A percentile compares a stretch with the other conserved stretches of the same genome.
These are phyloP conservation scores for Xylocampa areola DNA, from an alignment of 2,888 invertebrate species.

Conservation along the genomic window DNA sequence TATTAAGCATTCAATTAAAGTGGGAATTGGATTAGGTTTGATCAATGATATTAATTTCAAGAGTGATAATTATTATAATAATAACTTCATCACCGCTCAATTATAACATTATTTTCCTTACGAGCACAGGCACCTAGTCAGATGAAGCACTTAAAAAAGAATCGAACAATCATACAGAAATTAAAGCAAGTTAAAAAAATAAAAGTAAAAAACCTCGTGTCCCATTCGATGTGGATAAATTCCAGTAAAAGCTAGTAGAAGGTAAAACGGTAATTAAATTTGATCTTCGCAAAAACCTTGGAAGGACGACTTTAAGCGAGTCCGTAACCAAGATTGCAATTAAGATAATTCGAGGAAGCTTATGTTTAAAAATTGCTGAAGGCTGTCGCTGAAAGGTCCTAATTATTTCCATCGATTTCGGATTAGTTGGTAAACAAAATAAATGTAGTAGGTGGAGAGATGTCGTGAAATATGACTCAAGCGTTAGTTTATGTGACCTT, in stretches of 20 bases:
- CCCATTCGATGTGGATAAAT: constrained; percentile 44
- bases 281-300: constrained; percentile 47
- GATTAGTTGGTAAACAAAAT: constrained; percentile 1
- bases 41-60: too few species aligned
- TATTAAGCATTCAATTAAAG: too few species aligned
- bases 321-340: constrained; percentile 47
- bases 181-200: constrained; percentile 48
- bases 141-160: constrained; percentile 39
- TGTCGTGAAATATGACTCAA: too few species aligned
- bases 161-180: constrained; percentile 48
- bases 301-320: constrained; percentile 36
- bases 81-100: too few species aligned
- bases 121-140: constrained; percentile 19
- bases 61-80: too few species aligned
- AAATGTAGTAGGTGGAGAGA: too few species aligned
- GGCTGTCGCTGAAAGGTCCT: background rate
- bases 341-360: constrained; percentile 44
- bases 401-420: constrained; percentile 20
- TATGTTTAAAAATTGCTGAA: constrained; percentile 24
- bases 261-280: constrained; percentile 56
- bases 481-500: too few species aligned
- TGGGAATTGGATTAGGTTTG: too few species aligned
- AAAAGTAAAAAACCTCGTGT: constrained; percentile 36
- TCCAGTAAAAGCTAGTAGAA: constrained; percentile 37
- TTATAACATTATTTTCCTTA: background rate